Evolutionary conservation across 1,140 invertebrate genomes (phyloP), one percentile per base, ranked within the genome.

Genomic region (Riptortus pedestris): DNA sequence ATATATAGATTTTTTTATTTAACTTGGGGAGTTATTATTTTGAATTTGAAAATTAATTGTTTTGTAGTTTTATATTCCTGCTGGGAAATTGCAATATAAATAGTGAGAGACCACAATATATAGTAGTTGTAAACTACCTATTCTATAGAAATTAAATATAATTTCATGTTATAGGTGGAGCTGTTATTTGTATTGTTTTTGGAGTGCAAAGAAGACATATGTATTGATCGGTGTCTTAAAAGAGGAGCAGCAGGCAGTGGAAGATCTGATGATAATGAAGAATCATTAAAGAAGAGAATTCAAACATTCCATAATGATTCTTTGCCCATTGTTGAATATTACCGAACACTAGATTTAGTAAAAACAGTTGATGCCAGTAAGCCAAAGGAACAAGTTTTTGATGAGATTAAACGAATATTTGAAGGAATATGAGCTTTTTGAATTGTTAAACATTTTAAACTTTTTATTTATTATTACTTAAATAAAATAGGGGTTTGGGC

Each of bases 131-230:
- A n/a, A n/a, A n/a, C n/a, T n/a, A n/a, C n/a, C n/a, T n/a, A n/a
- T n/a, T n/a, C n/a, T n/a, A n/a, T n/a, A n/a, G n/a, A n/a, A n/a
- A n/a, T n/a, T n/a, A n/a, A n/a, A n/a, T n/a, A n/a, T n/a, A n/a
- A n/a, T n/a, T n/a, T n/a, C n/a, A 88, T 0, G 5, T 38, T 5
- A 7, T 14, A 38, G 31, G 31, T 55, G n/a, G 81, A 88, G 55
- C 77, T 98, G 9, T 79, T 88, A 69, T 94, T 92, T 74, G 91
- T 99, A 0, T 75, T 99, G 2, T 96, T 96, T 73, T 90, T 99
- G 70, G 88, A 97, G 63, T 98, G 96, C 73, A 79, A 81, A 9
- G 78, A 89, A 71, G 83, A 98, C 64, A 81, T 66, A 3, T 73
- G 71, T 58, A 55, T 71, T 51, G 51, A 71, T 27, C 59, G 71